Conservation (phyloP, 2,113 vertebrate genomes). For the Tympanuchus pallidicinctus region DNA sequence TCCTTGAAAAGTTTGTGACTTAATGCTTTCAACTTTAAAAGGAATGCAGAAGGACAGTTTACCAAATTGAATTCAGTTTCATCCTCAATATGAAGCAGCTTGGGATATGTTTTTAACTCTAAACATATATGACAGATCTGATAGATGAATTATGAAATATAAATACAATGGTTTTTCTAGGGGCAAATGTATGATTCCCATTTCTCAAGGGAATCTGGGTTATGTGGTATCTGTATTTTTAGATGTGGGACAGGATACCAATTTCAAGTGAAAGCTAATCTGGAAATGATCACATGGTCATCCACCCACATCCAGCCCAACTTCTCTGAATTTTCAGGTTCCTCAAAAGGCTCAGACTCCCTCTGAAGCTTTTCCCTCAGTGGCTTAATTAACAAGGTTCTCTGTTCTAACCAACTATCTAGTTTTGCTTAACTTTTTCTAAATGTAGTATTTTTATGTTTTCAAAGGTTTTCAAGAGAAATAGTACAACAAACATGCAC, state of each 20-base stretch:
- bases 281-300: not conserved
- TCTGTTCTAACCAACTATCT: not conserved
- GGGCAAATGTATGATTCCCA: not conserved
- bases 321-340: not conserved
- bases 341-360: not conserved
- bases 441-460: not conserved
- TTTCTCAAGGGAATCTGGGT: not conserved
- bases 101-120: not conserved
- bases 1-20: not conserved
- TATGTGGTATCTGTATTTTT: not conserved
- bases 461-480: not conserved
- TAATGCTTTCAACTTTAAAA: not conserved
- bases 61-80: not conserved
- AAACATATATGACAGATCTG: conserved; percentile 6
- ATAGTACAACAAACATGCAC: not conserved
- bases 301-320: not conserved
- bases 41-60: not conserved
- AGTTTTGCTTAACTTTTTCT: not conserved
- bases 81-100: not conserved
- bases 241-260: not conserved
- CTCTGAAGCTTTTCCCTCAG: not conserved
- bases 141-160: conserved; percentile 6
- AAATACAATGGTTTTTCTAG: not conserved
- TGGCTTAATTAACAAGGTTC: not conserved
- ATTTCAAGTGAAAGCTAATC: not conserved